Percentiles rank a stretch among this genome's conserved stretches.
These are phyloP conservation scores for Oxyura jamaicensis DNA, from an alignment of 2,113 vertebrate genomes.

Conservation along the genomic window DNA sequence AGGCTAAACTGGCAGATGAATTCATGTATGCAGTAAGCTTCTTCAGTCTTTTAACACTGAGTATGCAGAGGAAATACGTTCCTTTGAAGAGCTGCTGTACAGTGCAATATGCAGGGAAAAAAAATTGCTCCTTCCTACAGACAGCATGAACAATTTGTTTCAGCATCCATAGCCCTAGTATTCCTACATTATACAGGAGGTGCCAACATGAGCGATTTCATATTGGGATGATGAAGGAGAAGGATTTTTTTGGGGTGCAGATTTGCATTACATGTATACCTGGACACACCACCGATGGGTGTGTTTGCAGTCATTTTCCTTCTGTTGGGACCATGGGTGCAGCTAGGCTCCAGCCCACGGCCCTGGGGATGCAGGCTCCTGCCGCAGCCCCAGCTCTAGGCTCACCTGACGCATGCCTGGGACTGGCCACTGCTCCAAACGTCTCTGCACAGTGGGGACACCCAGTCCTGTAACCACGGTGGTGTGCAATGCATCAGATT, in stretches of 20 bases:
- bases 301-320: neutral
- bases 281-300: too few species aligned
- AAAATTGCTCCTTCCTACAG: neutral
- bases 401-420: neutral
- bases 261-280: neutral
- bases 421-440: neutral
- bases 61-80: neutral
- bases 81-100: neutral
- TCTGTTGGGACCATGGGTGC: neutral
- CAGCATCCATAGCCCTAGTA: neutral
- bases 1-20: constrained; percentile 31
- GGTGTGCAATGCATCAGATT: neutral
- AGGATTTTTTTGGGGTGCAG: neutral
- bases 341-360: neutral
- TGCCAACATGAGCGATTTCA: neutral
- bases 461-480: rapidly evolving
- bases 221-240: too few species aligned
- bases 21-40: neutral
- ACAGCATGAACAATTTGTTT: neutral
- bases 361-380: neutral
- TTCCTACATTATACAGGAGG: neutral
- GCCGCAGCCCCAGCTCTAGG: neutral
- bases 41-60: neutral
- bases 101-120: neutral
- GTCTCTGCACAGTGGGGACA: neutral